These are phyloP conservation scores for Pseudomyrmex flavicornis DNA, from an alignment of 1,140 invertebrate genomes.

Conservation along the genomic window DNA sequence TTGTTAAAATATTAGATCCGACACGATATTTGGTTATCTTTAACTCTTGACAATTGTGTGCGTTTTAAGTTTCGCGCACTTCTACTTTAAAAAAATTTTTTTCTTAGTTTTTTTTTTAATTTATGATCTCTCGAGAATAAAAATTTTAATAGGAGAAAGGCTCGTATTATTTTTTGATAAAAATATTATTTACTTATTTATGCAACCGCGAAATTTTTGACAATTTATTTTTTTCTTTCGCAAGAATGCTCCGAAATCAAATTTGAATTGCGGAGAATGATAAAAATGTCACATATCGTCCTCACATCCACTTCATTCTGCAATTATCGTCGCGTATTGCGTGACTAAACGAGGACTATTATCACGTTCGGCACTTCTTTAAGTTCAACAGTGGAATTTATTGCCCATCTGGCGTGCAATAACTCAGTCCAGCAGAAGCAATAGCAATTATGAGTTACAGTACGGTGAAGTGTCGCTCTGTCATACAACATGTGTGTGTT, in stretches of 20 bases:
- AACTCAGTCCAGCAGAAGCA: background rate
- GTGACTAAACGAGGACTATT: constrained; percentile 23
- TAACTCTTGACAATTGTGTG: too few species aligned
- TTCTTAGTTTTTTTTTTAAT: background rate
- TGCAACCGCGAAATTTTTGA: background rate
- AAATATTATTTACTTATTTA: background rate
- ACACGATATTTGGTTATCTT: too few species aligned
- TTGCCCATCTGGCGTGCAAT: constrained; percentile 12
- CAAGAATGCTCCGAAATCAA: background rate
- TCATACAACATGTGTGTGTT: constrained; percentile 1
- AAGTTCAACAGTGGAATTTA: constrained; percentile 28
- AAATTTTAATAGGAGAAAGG: too few species aligned
- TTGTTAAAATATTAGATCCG: too few species aligned
- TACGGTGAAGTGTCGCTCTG: background rate
- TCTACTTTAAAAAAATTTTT: too few species aligned
- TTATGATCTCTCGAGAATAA: background rate
- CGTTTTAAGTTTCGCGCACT: too few species aligned
- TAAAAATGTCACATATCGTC: constrained; percentile 30
- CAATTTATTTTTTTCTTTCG: background rate
- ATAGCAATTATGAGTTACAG: constrained; percentile 28
- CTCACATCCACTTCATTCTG: constrained; percentile 1
- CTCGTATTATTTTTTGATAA: background rate
- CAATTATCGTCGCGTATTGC: constrained; percentile 31
- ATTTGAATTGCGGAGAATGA: background rate
- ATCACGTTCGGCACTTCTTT: constrained; percentile 3